phyloP scores from a whole-genome alignment of 35 echinoderm and acorn worm genomes.

The Apostichopus californicus region DNA sequence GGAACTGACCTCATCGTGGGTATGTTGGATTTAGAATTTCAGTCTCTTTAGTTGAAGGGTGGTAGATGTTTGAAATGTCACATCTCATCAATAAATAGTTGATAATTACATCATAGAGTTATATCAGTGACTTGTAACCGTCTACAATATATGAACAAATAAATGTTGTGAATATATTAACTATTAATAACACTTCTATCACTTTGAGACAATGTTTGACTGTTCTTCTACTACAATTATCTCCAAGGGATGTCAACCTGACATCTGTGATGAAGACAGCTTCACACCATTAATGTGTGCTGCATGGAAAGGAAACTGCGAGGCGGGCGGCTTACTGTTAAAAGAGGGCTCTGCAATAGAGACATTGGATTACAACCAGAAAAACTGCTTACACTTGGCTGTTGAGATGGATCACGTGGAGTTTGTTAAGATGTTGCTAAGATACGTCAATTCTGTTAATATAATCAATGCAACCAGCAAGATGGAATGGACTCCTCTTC shows the following conservation, averaged over 20 bases:
- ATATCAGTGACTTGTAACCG: no score
- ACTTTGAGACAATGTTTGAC: no score
- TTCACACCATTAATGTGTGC: conserved; percentile 77
- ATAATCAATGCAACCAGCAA: conserved; percentile 46
- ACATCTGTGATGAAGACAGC: conserved; percentile 65
- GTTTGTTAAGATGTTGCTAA: conserved; percentile 61
- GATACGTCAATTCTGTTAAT: not conserved
- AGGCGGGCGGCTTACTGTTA: conserved; percentile 55
- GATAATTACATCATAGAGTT: no score
- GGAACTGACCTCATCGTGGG: no score
- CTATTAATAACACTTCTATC: no score
- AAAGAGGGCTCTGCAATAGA: conserved; percentile 51
- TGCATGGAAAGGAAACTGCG: conserved; percentile 79
- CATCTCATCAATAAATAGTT: no score
- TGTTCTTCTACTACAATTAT: not conserved
- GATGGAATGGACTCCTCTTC: conserved; percentile 65
- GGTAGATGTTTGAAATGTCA: no score
- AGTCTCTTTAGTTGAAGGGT: no score
- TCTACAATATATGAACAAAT: no score
- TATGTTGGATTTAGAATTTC: no score
- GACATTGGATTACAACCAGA: conserved; percentile 29
- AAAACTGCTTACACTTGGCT: conserved; percentile 77
- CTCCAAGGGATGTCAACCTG: conserved; percentile 49
- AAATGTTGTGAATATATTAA: no score
- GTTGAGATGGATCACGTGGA: conserved; percentile 74